Percentiles rank a stretch among this genome's conserved stretches.
These are phyloP conservation scores for Brachionus rotundiformis DNA, from an alignment of 1,140 invertebrate genomes.

Conservation along the genomic window DNA sequence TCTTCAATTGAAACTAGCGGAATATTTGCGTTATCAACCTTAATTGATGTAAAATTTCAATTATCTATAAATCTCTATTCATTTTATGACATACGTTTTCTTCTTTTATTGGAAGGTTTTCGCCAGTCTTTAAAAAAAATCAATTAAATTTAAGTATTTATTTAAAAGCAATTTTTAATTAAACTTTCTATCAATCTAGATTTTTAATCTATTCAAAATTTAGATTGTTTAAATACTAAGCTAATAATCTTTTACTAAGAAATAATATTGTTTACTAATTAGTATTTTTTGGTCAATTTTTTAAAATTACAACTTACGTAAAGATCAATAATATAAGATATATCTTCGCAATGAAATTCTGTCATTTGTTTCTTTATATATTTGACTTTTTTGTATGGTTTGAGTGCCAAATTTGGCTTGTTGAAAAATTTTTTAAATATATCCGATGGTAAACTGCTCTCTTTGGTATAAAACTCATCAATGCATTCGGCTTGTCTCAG, in stretches of 20 bases:
- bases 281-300: not conserved
- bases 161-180: no score
- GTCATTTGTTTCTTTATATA: slow-evolving; percentile 16
- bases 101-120: not conserved
- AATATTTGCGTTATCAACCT: not conserved
- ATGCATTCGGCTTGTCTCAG: slow-evolving; percentile 14
- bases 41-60: no score
- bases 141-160: no score
- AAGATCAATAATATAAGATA: slow-evolving; percentile 28
- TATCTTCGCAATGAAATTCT: slow-evolving; percentile 40
- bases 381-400: slow-evolving; percentile 25
- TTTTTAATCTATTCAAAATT: no score
- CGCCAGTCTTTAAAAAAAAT: not conserved
- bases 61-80: not conserved
- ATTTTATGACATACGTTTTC: not conserved
- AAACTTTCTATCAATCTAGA: no score
- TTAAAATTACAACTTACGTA: not conserved
- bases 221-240: no score
- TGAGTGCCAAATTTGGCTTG: slow-evolving; percentile 1
- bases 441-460: not conserved
- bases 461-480: slow-evolving; percentile 36
- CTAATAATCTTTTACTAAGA: not conserved
- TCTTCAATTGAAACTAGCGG: not conserved
- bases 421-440: slow-evolving; percentile 1
- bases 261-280: no score